Evolutionary conservation across 2,888 invertebrate genomes (phyloP), one percentile per base, ranked within the genome.

Genomic region (Exephanes ischioxanthus): DNA sequence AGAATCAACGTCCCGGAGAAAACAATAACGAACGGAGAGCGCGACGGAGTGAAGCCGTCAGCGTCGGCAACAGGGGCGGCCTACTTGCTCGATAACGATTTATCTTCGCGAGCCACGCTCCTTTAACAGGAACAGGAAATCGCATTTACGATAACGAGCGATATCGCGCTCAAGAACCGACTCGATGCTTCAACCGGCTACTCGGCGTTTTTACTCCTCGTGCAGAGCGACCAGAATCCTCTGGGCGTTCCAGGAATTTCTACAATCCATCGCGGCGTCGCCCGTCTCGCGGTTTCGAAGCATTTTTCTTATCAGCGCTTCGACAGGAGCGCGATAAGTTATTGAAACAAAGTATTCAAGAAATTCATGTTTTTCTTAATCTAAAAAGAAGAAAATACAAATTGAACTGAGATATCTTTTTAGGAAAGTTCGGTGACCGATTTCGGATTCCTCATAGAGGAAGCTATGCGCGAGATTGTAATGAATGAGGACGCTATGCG

Each of bases 41-140:
- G 80, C 85, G 84, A 71, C 73, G 73, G 75, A 83, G 87, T 80
- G 86, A 48, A 70, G 63, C 41, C 66, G 70, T 67, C 45, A 63
- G 53, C 80, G 68, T 72, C 88, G 87, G 83, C 80, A 80, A 85
- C 41, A 72, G 85, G 83, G 85, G 83, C 80, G 73, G 83, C 77
- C 73, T 72, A 84, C 75, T 84, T 82, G 76, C 77, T 89, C 86
- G 92, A 92, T 92, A 92, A 92, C 81, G 83, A 90, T 92, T 88
- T 94, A 94, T 94, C 93, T 91, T 90, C 80, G 87, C 81, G 80
- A 90, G 89, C 85, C 92, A 89, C 89, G 86, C 90, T 92, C 90
- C 93, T 93, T 93, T 90, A 88, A 89, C 93, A 93, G 94, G 93
- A 94, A 94, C 94, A 92, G 94, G 94, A 94, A 91, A 92, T 91